These are phyloP conservation scores for Drosophila kuntzei DNA, from an alignment of 2,888 invertebrate species.

Conservation along the genomic window DNA sequence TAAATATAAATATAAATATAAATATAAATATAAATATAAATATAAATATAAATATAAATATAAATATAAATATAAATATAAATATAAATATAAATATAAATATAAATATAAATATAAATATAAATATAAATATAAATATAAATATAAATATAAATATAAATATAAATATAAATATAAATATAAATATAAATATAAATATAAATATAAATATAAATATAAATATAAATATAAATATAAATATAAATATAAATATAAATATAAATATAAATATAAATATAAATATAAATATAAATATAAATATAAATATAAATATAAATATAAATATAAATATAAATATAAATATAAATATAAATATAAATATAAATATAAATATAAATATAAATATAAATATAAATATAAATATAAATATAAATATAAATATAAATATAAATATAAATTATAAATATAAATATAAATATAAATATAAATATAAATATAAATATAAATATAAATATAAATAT, in stretches of 20 bases:
- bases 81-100: constrained; percentile 1
- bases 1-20: constrained; percentile 1
- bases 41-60: constrained; percentile 7
- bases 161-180: constrained; percentile 1
- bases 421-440: constrained; percentile 6
- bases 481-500: constrained; percentile 3
- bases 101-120: constrained; percentile 4
- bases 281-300: constrained; percentile 3
- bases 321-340: constrained; percentile 1
- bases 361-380: constrained; percentile 3
- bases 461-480: constrained; percentile 5
- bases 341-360: constrained; percentile 8
- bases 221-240: constrained; percentile 1
- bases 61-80: constrained; percentile 1
- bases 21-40: not conserved
- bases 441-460: constrained; percentile 3
- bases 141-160: not conserved
- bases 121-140: not conserved
- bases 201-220: not conserved
- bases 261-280: not conserved
- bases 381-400: constrained; percentile 3
- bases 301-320: constrained; percentile 3
- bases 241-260: constrained; percentile 1
- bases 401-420: constrained; percentile 6
- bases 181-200: constrained; percentile 2